Evolutionary conservation across 2,888 invertebrate species (phyloP), one percentile per base, ranked within the genome.

Genomic region (Teleogryllus oceanicus): DNA sequence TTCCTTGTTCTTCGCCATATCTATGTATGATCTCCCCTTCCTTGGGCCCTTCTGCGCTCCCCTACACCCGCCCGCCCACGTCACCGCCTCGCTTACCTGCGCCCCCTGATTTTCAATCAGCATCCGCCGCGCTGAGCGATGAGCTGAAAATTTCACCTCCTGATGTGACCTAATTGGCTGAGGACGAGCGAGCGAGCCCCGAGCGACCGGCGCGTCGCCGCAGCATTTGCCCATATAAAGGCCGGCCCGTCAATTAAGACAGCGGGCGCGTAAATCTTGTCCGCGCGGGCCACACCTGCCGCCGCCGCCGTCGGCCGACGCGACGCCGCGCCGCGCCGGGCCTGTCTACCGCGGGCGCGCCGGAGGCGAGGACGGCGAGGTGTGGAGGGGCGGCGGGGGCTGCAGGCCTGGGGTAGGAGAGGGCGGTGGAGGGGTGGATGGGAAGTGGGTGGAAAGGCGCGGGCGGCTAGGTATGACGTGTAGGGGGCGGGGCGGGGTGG

Each of bases 181-280:
- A 18, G 62, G 62, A 62, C 62, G 62, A 62, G 62, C 62, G 13
- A n/a, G 37, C 37, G 8, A 10, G 62, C 62, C 62, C 62, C n/a
- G 62, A 62, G 62, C 62, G 13, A n/a, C 62, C 62, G 13, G 11
- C 62, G 62, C 62, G 62, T 18, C 62, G 62, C 62, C 62, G 62
- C n/a, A n/a, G 62, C 62, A 62, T 62, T 62, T 62, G 62, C 13
- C 62, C 62, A 62, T 62, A 62, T 62, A 62, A 62, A 62, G 62
- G 62, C 62, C 16, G 16, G 62, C 37, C 62, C 62, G 62, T 62
- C 62, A 62, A 62, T 62, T 62, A 62, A n/a, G 62, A n/a, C n/a
- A 62, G 62, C 62, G 75, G 75, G 21, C 24, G 24, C 21, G 76
- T 76, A 76, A 76, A 76, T 76, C 76, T 76, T 21, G 76, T 20